Evolutionary conservation across 2,113 vertebrate genomes (phyloP).

Genomic region (Megaleporinus macrocephalus): DNA sequence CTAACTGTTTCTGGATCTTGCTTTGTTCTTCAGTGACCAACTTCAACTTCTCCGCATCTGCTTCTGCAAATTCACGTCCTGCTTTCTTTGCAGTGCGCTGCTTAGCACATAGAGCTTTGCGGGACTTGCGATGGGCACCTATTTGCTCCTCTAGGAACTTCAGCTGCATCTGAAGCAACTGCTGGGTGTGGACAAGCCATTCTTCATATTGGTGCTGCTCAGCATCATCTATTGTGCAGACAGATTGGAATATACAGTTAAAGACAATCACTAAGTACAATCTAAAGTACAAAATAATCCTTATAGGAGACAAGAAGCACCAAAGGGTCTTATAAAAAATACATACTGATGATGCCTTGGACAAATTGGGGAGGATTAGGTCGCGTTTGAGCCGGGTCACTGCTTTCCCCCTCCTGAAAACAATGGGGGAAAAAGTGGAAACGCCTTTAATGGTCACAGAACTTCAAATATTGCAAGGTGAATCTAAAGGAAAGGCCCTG

Average conservation of each 20-base stretch:
- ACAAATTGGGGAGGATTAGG: slow-evolving; percentile 95
- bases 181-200: slow-evolving; percentile 97
- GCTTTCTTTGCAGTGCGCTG: slow-evolving; percentile 98
- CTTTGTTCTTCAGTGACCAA: slow-evolving; percentile 97
- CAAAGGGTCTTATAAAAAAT: too few relatives aligned
- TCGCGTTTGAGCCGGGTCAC: slow-evolving; percentile 84
- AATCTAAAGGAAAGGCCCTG: slow-evolving; percentile 8
- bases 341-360: slow-evolving; percentile 94
- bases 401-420: slow-evolving; percentile 84
- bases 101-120: slow-evolving; percentile 96
- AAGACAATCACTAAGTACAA: not conserved
- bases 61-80: slow-evolving; percentile 93
- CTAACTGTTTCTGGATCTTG: slow-evolving; percentile 98
- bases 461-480: not conserved
- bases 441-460: not conserved
- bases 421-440: slow-evolving; percentile 34
- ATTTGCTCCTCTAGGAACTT: slow-evolving; percentile 98
- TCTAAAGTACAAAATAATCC: not conserved
- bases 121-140: slow-evolving; percentile 94
- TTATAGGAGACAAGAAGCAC: too few relatives aligned
- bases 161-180: slow-evolving; percentile 96
- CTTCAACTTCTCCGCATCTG: slow-evolving; percentile 96
- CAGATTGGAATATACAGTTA: not conserved
- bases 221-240: slow-evolving; percentile 82
- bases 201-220: slow-evolving; percentile 98